These are phyloP conservation scores for Dendroctonus ponderosae DNA, from an alignment of 1,140 invertebrate genomes.

Conservation along the genomic window DNA sequence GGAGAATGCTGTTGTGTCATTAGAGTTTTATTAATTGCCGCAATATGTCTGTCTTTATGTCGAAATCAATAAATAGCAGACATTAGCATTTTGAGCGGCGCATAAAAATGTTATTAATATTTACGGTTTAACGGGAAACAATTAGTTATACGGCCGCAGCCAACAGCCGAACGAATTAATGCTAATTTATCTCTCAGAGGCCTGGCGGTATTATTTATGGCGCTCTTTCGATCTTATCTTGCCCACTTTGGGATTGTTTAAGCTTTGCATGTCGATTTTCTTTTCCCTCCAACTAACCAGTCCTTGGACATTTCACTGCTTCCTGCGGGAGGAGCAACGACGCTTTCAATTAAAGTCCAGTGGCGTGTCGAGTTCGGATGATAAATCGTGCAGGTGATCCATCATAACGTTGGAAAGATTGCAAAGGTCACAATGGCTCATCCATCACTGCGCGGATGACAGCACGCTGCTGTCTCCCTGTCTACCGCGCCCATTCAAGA, in stretches of 20 bases:
- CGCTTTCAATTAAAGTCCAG: too few relatives aligned
- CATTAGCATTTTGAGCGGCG: constrained; percentile 15
- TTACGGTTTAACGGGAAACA: constrained; percentile 34
- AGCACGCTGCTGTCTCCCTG: too few relatives aligned
- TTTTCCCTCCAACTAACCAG: too few relatives aligned
- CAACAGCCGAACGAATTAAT: constrained; percentile 33
- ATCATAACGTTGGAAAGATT: too few relatives aligned
- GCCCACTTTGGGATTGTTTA: not conserved
- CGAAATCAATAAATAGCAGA: constrained; percentile 24
- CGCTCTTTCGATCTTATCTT: not conserved
- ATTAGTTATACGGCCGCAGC: constrained; percentile 29
- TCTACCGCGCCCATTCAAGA: too few relatives aligned
- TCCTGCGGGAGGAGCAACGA: too few relatives aligned
- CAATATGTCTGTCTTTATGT: constrained; percentile 27
- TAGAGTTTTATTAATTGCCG: constrained; percentile 26
- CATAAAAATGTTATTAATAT: constrained; percentile 36
- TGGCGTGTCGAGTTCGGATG: too few relatives aligned
- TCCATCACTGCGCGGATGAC: too few relatives aligned
- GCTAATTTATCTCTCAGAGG: constrained; percentile 19
- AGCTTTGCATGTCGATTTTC: not conserved
- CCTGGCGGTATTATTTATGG: constrained; percentile 9
- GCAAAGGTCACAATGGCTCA: too few relatives aligned
- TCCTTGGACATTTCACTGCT: too few relatives aligned
- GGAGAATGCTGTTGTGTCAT: constrained; percentile 19
- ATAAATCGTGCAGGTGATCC: too few relatives aligned